A percentile compares a stretch with the other conserved stretches of the same genome.
phyloP scores from a whole-genome alignment of 2,797 vertebrate species.

The Cetoscarus ocellatus region DNA sequence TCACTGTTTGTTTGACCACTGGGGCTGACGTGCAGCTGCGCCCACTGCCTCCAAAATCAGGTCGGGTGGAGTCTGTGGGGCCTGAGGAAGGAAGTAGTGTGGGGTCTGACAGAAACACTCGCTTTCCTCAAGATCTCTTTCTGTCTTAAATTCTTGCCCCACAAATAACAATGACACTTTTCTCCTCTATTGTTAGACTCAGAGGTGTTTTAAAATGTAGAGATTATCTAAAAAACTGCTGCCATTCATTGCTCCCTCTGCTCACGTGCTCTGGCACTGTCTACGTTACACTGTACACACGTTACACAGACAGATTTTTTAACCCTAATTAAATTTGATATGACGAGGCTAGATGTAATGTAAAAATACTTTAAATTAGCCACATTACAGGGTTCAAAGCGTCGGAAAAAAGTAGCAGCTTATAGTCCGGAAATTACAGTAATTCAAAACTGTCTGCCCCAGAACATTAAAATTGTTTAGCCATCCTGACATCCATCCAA shows the following conservation, averaged over 20 bases:
- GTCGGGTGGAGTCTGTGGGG: slow-evolving; percentile 66
- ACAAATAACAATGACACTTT: slow-evolving; percentile 19
- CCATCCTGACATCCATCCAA: too few species aligned
- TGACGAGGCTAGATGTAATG: too few species aligned
- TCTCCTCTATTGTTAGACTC: slow-evolving; percentile 12
- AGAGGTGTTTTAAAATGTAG: slow-evolving; percentile 32
- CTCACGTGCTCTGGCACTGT: too few species aligned
- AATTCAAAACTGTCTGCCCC: slow-evolving; percentile 10
- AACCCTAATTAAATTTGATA: too few species aligned
- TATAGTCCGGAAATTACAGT: too few species aligned
- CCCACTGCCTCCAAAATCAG: slow-evolving; percentile 68
- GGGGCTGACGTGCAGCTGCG: slow-evolving; percentile 77
- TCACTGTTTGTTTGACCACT: slow-evolving; percentile 49
- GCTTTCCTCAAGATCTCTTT: slow-evolving; percentile 20
- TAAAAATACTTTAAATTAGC: too few species aligned
- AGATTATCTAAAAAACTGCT: slow-evolving; percentile 30
- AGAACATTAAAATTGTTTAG: too few species aligned
- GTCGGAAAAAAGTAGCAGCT: too few species aligned
- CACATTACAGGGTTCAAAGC: too few species aligned
- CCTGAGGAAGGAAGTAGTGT: slow-evolving; percentile 61
- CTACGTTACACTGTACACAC: too few species aligned
- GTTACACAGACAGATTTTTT: too few species aligned
- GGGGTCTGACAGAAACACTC: slow-evolving; percentile 48
- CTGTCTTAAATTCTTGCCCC: slow-evolving; percentile 66
- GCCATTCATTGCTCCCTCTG: too few species aligned